Evolutionary conservation across 2,797 vertebrate genomes (phyloP), one percentile per base, ranked within the genome.

Genomic region (Peromyscus nudipes): DNA sequence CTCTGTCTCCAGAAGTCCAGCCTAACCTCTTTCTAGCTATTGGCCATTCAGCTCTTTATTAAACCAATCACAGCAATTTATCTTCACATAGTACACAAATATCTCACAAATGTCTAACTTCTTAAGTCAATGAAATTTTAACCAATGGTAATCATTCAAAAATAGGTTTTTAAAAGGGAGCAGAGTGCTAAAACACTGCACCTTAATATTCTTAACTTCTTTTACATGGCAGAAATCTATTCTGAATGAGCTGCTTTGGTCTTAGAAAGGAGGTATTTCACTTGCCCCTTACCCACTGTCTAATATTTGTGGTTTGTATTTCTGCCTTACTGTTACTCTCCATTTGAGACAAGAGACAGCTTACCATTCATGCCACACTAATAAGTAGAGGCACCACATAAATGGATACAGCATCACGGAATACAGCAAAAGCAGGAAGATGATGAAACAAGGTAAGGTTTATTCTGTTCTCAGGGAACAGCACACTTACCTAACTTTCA

Each of bases 191-290:
- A 96, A 89, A 97, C 2, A 85, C 86, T 3, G 0, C 2, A 52
- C 4, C n/a, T 57, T 79, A 80, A 90, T 77, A 96, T 49, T 81
- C 64, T 94, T 29, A 75, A 40, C 55, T 69, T 55, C 75, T n/a
- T 73, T 94, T 86, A 79, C 76, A n/a, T 65, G 75, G 67, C 43
- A 96, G 13, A 57, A 87, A 89, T 83, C 31, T 76, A 13, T 52
- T 89, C 79, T 75, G 52, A 65, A 84, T 46, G 27, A 89, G 75
- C 29, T 81, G 11, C 55, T 86, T 75, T 71, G 13, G 60, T 62
- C 73, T 84, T 73, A 7, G n/a, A 76, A 73, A 88, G 9, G 85
- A 80, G 37, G 25, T 13, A 12, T 27, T 76, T 92, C 55, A 92
- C 37, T 62, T 93, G 49, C n/a, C 75, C 69, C 57, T n/a, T 17